These are phyloP conservation scores for Coecobrya sp. DNA, from an alignment of 2,888 invertebrate species.

Conservation along the genomic window DNA sequence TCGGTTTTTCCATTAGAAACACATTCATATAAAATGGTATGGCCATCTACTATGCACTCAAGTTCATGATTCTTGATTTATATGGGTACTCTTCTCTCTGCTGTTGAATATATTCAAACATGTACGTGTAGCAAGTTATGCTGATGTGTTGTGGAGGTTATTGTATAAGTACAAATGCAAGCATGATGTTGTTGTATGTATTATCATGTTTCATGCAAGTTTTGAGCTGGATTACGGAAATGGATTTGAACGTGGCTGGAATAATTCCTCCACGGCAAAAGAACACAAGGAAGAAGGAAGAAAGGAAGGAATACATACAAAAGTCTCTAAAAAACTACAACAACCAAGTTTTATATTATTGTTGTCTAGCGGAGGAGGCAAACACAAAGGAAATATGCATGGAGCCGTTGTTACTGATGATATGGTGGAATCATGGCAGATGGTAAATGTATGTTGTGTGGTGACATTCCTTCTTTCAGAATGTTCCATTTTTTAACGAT, in stretches of 20 bases:
- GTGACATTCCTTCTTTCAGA: constrained; percentile 48
- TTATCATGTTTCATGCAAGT: constrained; percentile 72
- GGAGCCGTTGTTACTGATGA: neutral
- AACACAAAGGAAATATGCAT: constrained; percentile 35
- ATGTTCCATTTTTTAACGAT: constrained; percentile 39
- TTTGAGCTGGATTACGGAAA: constrained; percentile 80
- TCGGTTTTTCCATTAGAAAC: constrained; percentile 9
- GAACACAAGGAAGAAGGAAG: constrained; percentile 27
- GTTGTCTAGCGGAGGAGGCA: neutral
- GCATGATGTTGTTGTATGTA: constrained; percentile 40
- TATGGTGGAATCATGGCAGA: constrained; percentile 28
- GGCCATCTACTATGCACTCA: neutral
- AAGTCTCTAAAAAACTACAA: constrained; percentile 33
- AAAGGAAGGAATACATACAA: constrained; percentile 49
- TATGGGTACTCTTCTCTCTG: neutral
- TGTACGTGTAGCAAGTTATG: neutral
- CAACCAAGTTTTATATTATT: neutral
- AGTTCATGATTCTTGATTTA: constrained; percentile 57
- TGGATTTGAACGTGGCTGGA: constrained; percentile 81
- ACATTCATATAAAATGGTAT: constrained; percentile 6
- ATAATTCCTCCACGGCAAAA: constrained; percentile 63
- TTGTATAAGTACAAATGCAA: constrained; percentile 11
- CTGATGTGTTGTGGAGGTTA: neutral
- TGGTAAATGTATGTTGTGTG: constrained; percentile 53
- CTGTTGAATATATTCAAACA: constrained; percentile 26